Evolutionary conservation across 2,888 invertebrate species (phyloP), one percentile per base, ranked within the genome.

Genomic region (Agonopterix alstromeriana): DNA sequence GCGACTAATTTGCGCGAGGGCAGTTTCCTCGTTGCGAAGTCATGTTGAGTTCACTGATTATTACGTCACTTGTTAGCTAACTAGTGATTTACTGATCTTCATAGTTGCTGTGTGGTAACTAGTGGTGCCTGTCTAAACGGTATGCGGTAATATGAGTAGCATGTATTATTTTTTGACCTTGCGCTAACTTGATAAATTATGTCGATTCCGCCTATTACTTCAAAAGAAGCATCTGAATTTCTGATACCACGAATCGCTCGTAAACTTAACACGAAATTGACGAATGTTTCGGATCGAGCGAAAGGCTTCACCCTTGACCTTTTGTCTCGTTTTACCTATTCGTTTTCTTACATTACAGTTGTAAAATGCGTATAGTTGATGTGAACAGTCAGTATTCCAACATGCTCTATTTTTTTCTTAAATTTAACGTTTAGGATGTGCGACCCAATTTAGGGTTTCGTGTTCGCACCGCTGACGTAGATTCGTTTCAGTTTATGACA

Each of bases 401-500:
- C 38, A 38, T n/a, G n/a, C 10, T n/a, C n/a, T 9, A n/a, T 38
- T 38, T 27, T 27, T 4, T 38, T 38, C 38, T n/a, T 9, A 10
- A 38, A 38, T 38, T 10, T 43, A 43, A 12, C n/a, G 38, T n/a
- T 38, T 38, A 38, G 38, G 38, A 38, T 38, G 38, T 38, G 38
- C 57, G 75, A 79, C 77, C 77, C 67, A 74, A 67, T 79, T 81
- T 61, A 65, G 64, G 62, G 63, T 64, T 63, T 66, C 70, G 65
- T 70, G 73, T 70, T 63, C 55, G 56, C 61, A 61, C 58, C 53
- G 61, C 60, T 57, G 67, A 60, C 65, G 65, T 65, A 67, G 68
- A 71, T 58, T 66, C 70, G 60, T 71, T 73, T 61, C 55, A 52
- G 58, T 80, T 80, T 79, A 80, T 70, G 69, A 67, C 64, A 55